Base-by-base conservation (phyloP, 2,888 invertebrate species). In the Archips xylosteana region DNA sequence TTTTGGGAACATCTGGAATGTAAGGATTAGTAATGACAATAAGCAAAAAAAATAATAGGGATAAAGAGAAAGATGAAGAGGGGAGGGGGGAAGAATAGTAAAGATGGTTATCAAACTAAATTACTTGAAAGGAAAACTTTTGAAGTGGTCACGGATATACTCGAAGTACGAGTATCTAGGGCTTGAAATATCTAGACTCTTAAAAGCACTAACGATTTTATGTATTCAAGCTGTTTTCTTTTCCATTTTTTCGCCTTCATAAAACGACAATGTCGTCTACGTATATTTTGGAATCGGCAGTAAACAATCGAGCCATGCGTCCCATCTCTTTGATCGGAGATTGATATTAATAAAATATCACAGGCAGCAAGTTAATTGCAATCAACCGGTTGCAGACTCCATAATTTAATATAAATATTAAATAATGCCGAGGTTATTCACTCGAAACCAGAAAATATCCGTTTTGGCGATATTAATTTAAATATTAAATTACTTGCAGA, bases 381-480 rank as follows among this genome's bases (percentile, higher is more conserved):
- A 82, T 83, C 81, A 83, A 79, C 79, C 78, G 69, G 77, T 57
- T 57, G 63, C 57, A 15, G 23, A 76, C 65, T 74, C 66, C 75
- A 79, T 80, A 80, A 83, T 80, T 79, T 77, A 77, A 80, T 78
- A 81, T 83, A 83, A 82, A 84, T 83, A 83, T 83, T 84, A 80
- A 83, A 81, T 78, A 80, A 80, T 80, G 77, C 74, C 74, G 72
- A 74, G 57, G 77, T 77, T 70, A 54, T 69, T 64, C 63, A 68
- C 47, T 67, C 42, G 15, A 72, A 36, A 47, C 12, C 66, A 57
- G 64, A 67, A 74, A 73, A 75, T 75, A 60, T 64, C 45, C 77
- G 76, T 79, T 78, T 76, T 71, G 70, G 75, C 75, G 64, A 75
- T 74, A 54, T 36, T 62, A 64, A 77, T 81, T 81, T 80, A 77